Evolutionary conservation across 2,888 invertebrate species (phyloP).

Genomic region (Tetanocera ferruginea): DNA sequence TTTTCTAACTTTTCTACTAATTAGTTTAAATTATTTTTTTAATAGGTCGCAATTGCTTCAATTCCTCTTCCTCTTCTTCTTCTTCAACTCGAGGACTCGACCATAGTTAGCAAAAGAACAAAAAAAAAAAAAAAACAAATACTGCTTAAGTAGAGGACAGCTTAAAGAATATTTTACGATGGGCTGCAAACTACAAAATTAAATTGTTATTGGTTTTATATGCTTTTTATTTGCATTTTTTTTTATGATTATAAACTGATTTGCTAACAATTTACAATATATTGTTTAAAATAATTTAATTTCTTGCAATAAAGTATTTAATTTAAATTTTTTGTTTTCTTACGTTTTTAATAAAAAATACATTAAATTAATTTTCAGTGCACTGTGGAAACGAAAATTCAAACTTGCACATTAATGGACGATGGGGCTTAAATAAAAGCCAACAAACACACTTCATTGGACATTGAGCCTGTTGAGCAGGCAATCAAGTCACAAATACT

Average conservation of each 20-base stretch:
- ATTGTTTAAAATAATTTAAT: conserved; percentile 1
- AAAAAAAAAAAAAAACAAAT: neutral
- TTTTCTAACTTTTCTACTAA: neutral
- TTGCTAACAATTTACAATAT: neutral
- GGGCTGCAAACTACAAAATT: neutral
- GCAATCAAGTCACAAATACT: neutral
- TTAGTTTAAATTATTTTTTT: conserved; percentile 12
- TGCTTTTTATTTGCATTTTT: neutral
- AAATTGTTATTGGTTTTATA: neutral
- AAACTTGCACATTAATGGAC: neutral
- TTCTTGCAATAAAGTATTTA: conserved; percentile 24
- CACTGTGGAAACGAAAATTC: neutral
- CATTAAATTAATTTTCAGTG: conserved; percentile 46
- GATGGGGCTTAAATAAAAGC: neutral
- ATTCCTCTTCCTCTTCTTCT: neutral
- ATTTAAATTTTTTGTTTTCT: conserved; percentile 12
- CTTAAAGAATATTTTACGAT: neutral
- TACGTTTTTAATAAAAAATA: conserved; percentile 41
- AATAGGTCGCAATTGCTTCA: conserved; percentile 10
- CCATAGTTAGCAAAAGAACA: too few relatives aligned
- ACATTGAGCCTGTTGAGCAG: neutral
- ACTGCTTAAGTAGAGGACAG: neutral
- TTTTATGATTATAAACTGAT: conserved; percentile 4
- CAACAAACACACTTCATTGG: neutral
- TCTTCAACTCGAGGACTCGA: neutral